Evolutionary conservation across 2,113 vertebrate species (phyloP), one percentile per base, ranked within the genome.

Genomic region (Xiphorhynchus elegans): DNA sequence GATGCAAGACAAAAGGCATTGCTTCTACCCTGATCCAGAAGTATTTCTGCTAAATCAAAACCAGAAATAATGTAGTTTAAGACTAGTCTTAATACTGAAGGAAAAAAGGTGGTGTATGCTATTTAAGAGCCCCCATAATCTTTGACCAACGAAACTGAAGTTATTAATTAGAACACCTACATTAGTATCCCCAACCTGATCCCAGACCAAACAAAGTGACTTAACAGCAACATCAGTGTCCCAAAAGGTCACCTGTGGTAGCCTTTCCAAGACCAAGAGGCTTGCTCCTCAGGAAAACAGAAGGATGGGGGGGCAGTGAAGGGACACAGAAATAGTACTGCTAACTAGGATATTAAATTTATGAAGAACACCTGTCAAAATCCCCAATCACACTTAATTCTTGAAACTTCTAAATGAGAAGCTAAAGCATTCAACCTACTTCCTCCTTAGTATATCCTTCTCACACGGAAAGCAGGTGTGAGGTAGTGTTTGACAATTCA

Each of bases 371-470:
- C 14, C 2, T 17, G 29, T 8, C 13, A 47, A 25, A 42, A 23
- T 4, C 9, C 11, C 5, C 5, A 3, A 7, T 19, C 11, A 33
- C 0, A 0, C n/a, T 60, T 13, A 79, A 7, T 24, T 3, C 0
- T 4, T 8, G 1, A 67, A 6, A 80, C 14, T 24, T 50, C 11
- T 17, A 9, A 9, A 84, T 3, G 1, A 46, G 2, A 59, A 37
- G 4, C 37, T 47, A 23, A 2, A 60, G 8, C 15, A 33, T 13
- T 35, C 39, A 52, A 28, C 7, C 26, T 40, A 46, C 8, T 33
- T 62, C 14, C 16, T 80, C 12, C 11, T 11, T 8, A 47, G 4
- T 0, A 44, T 5, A 19, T 9, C 8, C 16, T 28, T 89, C 26
- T 25, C 15, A 70, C 6, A 58, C 1, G 47, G 25, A 29, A 35